Conservation (phyloP, 2,888 invertebrate genomes). For the Aphelenchoides bicaudatus region DNA sequence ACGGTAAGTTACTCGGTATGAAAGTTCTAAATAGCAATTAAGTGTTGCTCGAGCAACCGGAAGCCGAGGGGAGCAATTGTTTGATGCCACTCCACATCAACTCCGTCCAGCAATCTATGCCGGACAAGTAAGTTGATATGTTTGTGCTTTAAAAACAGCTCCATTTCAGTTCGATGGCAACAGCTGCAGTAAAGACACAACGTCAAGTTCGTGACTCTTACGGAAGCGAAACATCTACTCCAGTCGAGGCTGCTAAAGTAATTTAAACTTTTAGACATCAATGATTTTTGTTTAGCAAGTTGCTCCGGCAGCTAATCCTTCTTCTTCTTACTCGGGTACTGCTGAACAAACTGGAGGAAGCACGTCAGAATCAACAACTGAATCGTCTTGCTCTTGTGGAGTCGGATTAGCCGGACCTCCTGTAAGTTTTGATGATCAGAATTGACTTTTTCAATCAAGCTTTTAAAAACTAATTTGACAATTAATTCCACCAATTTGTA, state of each 20-base stretch:
- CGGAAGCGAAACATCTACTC: background rate
- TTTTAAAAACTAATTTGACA: too few species aligned
- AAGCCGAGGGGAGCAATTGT: background rate
- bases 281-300: too few species aligned
- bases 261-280: too few species aligned
- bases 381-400: background rate
- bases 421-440: too few species aligned
- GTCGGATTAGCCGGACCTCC: slow-evolving; percentile 8
- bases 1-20: background rate
- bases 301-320: background rate
- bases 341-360: background rate
- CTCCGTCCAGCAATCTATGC: background rate
- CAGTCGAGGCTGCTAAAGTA: background rate
- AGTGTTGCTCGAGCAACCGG: slow-evolving; percentile 4
- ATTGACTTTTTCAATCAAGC: too few species aligned
- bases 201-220: background rate
- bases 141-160: too few species aligned
- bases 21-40: background rate
- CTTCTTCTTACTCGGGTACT: background rate
- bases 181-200: too few species aligned
- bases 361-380: background rate
- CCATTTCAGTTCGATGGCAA: too few species aligned
- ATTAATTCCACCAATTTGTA: too few species aligned
- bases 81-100: background rate
- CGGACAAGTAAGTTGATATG: slow-evolving; percentile 6